These are phyloP conservation scores for Laterallus jamaicensis DNA, from an alignment of 2,113 vertebrate species.

Conservation along the genomic window DNA sequence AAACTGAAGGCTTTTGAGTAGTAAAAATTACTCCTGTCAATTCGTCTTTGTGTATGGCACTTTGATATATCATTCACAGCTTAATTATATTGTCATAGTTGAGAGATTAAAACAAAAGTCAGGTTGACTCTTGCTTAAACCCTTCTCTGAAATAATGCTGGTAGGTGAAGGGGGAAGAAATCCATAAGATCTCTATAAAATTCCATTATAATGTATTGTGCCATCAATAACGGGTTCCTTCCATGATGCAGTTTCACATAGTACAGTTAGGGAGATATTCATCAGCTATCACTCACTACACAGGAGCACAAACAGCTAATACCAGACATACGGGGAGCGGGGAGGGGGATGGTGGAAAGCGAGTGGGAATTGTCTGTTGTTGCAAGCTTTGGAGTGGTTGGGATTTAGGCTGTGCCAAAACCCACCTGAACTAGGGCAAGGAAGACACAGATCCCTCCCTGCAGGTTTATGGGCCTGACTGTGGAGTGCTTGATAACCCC, in stretches of 20 bases:
- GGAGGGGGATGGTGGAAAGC: too few species aligned
- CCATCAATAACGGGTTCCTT: constrained; percentile 42
- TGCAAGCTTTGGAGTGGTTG: not conserved
- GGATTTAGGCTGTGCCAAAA: not conserved
- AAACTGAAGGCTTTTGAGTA: constrained; percentile 33
- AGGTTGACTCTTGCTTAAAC: constrained; percentile 29
- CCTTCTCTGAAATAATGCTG: constrained; percentile 49
- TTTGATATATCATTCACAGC: constrained; percentile 61
- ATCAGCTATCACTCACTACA: not conserved
- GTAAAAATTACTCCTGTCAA: constrained; percentile 49
- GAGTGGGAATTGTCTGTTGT: not conserved
- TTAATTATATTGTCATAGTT: constrained; percentile 68
- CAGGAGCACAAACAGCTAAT: not conserved
- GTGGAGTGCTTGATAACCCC: not conserved
- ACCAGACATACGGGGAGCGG: not conserved
- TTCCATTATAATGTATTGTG: constrained; percentile 25
- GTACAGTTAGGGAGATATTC: not conserved
- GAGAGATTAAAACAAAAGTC: constrained; percentile 59
- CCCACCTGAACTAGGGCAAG: not conserved
- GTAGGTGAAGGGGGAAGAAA: constrained; percentile 17
- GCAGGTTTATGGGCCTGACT: not conserved
- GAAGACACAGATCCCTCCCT: fast-evolving
- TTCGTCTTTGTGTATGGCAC: constrained; percentile 46
- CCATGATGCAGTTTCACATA: not conserved
- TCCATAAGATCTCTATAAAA: constrained; percentile 50